A percentile compares a stretch with the other conserved stretches of the same genome.
phyloP scores from a whole-genome alignment of 2,113 vertebrate species.

The Catharus fuscescens region DNA sequence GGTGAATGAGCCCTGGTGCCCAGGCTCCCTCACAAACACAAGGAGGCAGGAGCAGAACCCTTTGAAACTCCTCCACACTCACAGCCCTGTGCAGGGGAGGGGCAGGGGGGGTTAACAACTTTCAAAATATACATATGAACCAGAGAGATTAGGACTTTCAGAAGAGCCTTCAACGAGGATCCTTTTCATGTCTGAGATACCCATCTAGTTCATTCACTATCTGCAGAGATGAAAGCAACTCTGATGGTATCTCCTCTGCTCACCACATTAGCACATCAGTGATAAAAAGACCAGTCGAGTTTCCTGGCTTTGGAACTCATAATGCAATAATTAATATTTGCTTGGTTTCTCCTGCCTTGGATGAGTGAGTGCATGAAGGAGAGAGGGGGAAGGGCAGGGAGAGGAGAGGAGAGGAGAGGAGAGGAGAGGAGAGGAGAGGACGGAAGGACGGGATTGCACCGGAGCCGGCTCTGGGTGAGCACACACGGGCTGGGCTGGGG shows the following conservation, averaged over 20 bases:
- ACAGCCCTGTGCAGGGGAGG: not conserved
- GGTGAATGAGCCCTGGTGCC: not conserved
- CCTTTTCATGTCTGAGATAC: constrained; percentile 21
- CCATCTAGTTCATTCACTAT: constrained; percentile 11
- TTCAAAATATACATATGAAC: not conserved
- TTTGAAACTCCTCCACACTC: constrained; percentile 13
- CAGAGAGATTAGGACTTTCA: not conserved
- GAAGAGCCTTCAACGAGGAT: constrained; percentile 1
- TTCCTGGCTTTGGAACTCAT: not conserved
- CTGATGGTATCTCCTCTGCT: constrained; percentile 34
- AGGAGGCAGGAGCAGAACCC: not conserved
- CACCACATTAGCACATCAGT: not conserved
- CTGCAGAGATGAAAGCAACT: constrained; percentile 46
- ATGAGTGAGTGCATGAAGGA: not conserved
- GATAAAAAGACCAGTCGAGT: constrained; percentile 16
- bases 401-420: too few relatives aligned
- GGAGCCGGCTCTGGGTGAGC: too few relatives aligned
- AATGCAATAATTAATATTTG: constrained; percentile 10
- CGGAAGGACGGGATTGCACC: too few relatives aligned
- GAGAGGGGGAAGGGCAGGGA: not conserved
- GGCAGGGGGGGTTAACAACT: not conserved
- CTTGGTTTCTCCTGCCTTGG: not conserved
- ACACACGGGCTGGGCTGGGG: too few relatives aligned
- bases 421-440: not conserved
- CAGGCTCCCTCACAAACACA: not conserved